Evolutionary conservation across 2,888 invertebrate genomes (phyloP).

Genomic region (Heliconius erato): DNA sequence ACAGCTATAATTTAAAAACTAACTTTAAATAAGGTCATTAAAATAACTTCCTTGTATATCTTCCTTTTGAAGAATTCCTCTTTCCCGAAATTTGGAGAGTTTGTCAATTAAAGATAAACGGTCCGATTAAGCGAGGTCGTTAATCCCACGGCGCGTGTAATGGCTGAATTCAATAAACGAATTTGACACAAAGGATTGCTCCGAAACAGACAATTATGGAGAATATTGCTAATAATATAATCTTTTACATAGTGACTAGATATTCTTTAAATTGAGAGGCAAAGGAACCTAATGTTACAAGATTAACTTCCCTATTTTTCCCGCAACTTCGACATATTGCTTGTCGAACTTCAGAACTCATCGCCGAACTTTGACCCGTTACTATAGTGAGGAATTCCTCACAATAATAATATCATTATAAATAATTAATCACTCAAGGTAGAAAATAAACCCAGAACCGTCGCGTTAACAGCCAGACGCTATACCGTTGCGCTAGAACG

Average conservation of each 20-base stretch:
- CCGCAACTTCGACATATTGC: too few relatives aligned
- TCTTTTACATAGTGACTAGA: background rate
- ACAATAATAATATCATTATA: too few relatives aligned
- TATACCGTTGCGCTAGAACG: too few relatives aligned
- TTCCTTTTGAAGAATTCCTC: background rate
- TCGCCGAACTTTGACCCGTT: too few relatives aligned
- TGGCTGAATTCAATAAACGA: slow-evolving; percentile 24
- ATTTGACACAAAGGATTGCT: slow-evolving; percentile 28
- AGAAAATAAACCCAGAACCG: too few relatives aligned
- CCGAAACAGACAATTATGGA: background rate
- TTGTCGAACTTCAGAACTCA: too few relatives aligned
- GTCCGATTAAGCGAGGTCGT: slow-evolving; percentile 22
- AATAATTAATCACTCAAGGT: too few relatives aligned
- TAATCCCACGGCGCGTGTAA: slow-evolving; percentile 29
- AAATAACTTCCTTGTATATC: background rate
- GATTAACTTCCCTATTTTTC: too few relatives aligned
- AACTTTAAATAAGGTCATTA: background rate
- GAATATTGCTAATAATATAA: background rate
- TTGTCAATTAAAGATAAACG: slow-evolving; percentile 33
- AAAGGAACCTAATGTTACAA: too few relatives aligned
- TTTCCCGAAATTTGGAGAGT: background rate
- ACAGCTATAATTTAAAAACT: background rate
- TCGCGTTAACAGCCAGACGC: too few relatives aligned
- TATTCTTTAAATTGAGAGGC: too few relatives aligned
- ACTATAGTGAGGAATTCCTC: too few relatives aligned